Base-by-base conservation (phyloP, 1,140 invertebrate genomes). In the Anthonomus grandis region DNA sequence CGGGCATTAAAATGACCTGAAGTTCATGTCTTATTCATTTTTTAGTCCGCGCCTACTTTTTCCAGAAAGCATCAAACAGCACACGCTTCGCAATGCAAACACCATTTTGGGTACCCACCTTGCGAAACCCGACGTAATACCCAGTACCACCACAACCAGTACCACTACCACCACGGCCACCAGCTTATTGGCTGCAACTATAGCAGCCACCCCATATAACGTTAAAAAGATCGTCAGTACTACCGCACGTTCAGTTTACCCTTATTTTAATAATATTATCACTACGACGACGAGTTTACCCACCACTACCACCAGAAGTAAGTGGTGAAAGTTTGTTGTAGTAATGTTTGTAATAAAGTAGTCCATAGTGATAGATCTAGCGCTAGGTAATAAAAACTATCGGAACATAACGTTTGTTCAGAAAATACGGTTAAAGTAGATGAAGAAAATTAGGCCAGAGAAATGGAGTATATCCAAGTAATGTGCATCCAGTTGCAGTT, bases 11-110 rank as follows among this genome's bases (percentile, higher is more conserved):
- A n/a, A n/a, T n/a, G n/a, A n/a, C n/a, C n/a, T n/a, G n/a, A n/a
- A n/a, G n/a, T n/a, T n/a, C n/a, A n/a, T n/a, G n/a, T n/a, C n/a
- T n/a, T n/a, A n/a, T n/a, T n/a, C n/a, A n/a, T n/a, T n/a, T n/a
- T n/a, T n/a, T n/a, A 34, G 13, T 13, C 31, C 31, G 10, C 10
- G 19, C 10, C 39, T 13, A 9, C 21, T 42, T 54, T 51, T 73
- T 70, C n/a, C 69, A 82, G 82, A 83, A 58, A 83, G 80, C 47
- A 81, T 85, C 42, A 77, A 79, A 22, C 77, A 78, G 37, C 82
- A 85, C 62, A 78, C 80, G 6, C 65, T 83, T 24, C 76, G 79
- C 27, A 81, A 84, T 62, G 80, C 81, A 13, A 82, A 81, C 8
- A 76, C 78, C 2, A 79, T 84, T 12, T 64, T 83, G n/a, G 80